Evolutionary conservation across 2,113 vertebrate genomes (phyloP).

Genomic region (Potamarius usumacintae): DNA sequence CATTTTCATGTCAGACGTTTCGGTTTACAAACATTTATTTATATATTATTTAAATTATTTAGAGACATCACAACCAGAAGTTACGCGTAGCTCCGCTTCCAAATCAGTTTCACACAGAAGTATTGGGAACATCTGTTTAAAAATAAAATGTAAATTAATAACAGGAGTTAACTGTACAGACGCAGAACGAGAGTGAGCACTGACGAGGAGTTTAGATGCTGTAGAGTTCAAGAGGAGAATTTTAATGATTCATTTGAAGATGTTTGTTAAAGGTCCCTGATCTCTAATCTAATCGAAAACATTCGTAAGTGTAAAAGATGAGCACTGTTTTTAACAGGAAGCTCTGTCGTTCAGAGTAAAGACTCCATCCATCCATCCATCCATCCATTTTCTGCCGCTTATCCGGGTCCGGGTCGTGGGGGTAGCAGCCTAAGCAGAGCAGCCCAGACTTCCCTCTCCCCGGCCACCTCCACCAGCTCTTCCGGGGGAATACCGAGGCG

Average conservation of each 20-base stretch:
- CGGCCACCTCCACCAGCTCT: too few relatives aligned
- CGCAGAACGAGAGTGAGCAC: background rate
- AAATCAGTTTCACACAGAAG: background rate
- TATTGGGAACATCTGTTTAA: background rate
- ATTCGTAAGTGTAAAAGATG: background rate
- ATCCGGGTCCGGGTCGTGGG: too few relatives aligned
- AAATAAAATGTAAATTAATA: background rate
- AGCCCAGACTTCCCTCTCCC: too few relatives aligned
- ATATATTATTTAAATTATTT: background rate
- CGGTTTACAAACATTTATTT: background rate
- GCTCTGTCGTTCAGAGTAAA: background rate
- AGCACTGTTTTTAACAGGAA: background rate
- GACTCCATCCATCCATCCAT: too few relatives aligned
- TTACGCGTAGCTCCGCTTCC: background rate
- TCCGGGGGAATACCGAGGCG: too few relatives aligned
- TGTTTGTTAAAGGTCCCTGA: background rate
- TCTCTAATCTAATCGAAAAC: background rate
- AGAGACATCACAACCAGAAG: background rate
- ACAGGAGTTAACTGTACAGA: background rate
- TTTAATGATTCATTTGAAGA: background rate
- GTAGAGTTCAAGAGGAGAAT: background rate
- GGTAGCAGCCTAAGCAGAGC: too few relatives aligned
- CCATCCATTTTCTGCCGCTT: too few relatives aligned
- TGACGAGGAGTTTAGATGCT: background rate
- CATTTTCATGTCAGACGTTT: background rate